Evolutionary conservation across 2,888 invertebrate genomes (phyloP).

Genomic region (Heliconius ismenius): DNA sequence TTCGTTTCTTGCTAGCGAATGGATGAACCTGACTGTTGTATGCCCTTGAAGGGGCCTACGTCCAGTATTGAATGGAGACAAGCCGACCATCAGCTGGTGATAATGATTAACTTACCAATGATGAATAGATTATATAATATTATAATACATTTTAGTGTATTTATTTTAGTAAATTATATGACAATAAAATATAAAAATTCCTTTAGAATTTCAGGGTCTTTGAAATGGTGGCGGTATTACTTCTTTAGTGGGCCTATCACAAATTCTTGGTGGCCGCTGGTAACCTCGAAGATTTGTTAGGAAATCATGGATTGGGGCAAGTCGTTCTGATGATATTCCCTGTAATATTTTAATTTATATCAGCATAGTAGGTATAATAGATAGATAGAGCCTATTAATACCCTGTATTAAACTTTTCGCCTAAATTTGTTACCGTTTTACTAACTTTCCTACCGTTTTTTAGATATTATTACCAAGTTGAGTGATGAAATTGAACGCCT

Average conservation of each 20-base stretch:
- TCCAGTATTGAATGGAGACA: too few species aligned
- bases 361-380: too few species aligned
- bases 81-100: background rate
- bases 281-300: conserved; percentile 60
- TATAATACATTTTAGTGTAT: background rate
- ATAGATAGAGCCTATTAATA: too few species aligned
- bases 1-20: background rate
- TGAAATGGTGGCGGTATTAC: conserved; percentile 31
- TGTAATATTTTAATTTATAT: conserved; percentile 46
- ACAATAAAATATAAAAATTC: background rate
- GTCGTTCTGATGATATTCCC: conserved; percentile 61
- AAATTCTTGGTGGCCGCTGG: conserved; percentile 60
- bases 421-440: too few species aligned
- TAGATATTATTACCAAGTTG: too few species aligned
- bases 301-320: conserved; percentile 59
- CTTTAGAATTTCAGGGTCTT: conserved; percentile 8
- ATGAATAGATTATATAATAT: background rate
- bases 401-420: too few species aligned
- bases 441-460: too few species aligned
- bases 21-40: background rate
- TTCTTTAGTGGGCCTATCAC: conserved; percentile 56
- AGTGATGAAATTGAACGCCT: too few species aligned
- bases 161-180: background rate
- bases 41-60: too few species aligned
- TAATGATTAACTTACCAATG: background rate